A percentile compares a stretch with the other conserved stretches of the same genome.
phyloP scores from a whole-genome alignment of 2,113 vertebrate genomes.

The Sminthopsis crassicaudata region DNA sequence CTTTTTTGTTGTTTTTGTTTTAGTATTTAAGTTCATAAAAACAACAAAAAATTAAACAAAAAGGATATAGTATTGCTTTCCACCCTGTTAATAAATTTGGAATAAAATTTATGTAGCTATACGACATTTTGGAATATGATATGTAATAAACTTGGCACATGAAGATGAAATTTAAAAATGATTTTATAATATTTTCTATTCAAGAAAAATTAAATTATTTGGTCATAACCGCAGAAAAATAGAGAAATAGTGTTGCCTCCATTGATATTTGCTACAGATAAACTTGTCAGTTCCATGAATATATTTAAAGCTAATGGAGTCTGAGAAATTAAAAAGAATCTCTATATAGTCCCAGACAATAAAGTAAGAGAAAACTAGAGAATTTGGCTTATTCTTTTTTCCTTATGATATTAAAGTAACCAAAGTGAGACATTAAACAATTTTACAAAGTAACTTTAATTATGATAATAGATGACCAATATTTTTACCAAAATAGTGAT shows the following conservation, averaged over 20 bases:
- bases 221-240: background rate
- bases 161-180: slow-evolving; percentile 24
- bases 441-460: background rate
- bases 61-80: background rate
- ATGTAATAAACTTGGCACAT: background rate
- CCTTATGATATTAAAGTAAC: background rate
- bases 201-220: slow-evolving; percentile 11
- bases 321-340: background rate
- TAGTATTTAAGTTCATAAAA: background rate
- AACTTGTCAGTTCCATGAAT: background rate
- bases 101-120: slow-evolving; percentile 7
- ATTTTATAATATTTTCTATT: slow-evolving; percentile 29
- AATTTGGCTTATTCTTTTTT: slow-evolving; percentile 1
- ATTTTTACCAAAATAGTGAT: slow-evolving; percentile 2
- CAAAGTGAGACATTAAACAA: background rate
- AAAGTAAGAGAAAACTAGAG: slow-evolving; percentile 8
- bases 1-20: background rate
- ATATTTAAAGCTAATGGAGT: background rate
- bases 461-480: background rate
- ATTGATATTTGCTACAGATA: background rate
- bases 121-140: slow-evolving; percentile 11
- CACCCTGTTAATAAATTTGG: background rate
- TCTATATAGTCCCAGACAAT: background rate
- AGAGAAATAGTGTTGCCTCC: slow-evolving; percentile 24
- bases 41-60: background rate